phyloP scores from a whole-genome alignment of 2,888 invertebrate species.

The Lamproptera curius region DNA sequence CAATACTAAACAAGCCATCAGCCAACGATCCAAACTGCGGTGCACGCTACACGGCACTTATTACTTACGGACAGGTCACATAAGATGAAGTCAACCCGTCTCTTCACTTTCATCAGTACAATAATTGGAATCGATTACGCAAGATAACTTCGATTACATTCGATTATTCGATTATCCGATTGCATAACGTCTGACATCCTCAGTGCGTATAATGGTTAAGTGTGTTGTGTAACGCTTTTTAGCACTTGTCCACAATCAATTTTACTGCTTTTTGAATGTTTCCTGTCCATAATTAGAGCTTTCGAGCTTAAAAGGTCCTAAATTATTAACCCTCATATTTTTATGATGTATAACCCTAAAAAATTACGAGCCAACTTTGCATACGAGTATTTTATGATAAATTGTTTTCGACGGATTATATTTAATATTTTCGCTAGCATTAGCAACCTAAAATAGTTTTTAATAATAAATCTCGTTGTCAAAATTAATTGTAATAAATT shows the following conservation, averaged over 20 bases:
- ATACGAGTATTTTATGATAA: no score
- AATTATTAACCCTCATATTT: no score
- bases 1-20: neutral
- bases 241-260: neutral
- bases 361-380: no score
- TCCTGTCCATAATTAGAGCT: no score
- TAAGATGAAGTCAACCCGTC: constrained; percentile 39
- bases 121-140: constrained; percentile 32
- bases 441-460: no score
- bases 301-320: no score
- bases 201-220: neutral
- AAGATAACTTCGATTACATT: constrained; percentile 11
- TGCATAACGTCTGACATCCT: neutral
- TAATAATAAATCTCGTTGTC: no score
- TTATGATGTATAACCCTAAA: no score
- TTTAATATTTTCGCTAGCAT: neutral
- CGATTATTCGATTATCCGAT: neutral
- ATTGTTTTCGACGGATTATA: no score
- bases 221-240: constrained; percentile 7
- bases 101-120: constrained; percentile 31
- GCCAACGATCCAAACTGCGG: neutral
- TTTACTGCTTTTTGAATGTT: neutral
- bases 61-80: constrained; percentile 23
- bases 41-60: neutral
- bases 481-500: no score